phyloP scores from a whole-genome alignment of 2,888 invertebrate genomes.

The Aphidoletes aphidimyza region DNA sequence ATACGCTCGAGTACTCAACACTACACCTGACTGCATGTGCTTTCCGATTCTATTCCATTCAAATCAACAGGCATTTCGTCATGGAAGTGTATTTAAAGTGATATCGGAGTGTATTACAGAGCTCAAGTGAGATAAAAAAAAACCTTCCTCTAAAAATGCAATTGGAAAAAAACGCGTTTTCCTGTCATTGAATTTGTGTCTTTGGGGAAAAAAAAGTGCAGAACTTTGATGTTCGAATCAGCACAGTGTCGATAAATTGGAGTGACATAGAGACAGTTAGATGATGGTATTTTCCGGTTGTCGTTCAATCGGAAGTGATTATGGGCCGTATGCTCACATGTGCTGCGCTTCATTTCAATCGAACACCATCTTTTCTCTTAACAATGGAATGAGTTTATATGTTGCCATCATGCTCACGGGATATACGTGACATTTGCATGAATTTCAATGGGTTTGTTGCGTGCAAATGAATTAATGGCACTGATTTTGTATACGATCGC shows the following conservation, averaged over 20 bases:
- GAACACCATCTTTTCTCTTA: not conserved
- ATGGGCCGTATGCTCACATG: not conserved
- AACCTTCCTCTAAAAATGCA: no score
- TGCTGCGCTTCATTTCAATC: not conserved
- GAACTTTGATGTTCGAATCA: no score
- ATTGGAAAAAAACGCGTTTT: no score
- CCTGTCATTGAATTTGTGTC: no score
- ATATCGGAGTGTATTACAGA: no score
- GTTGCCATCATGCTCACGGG: not conserved
- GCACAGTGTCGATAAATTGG: no score
- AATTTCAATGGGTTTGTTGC: constrained; percentile 32
- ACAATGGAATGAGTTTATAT: not conserved
- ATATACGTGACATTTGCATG: constrained; percentile 16
- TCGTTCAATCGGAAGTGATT: not conserved
- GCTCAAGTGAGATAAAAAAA: no score
- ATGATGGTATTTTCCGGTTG: not conserved
- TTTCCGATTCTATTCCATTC: no score
- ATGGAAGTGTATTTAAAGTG: no score
- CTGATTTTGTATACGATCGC: not conserved
- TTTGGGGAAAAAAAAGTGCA: no score
- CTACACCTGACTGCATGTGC: no score
- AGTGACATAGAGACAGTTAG: not conserved
- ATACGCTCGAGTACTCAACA: not conserved
- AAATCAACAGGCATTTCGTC: no score
- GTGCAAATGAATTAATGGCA: constrained; percentile 36